Conservation (phyloP, 2,797 vertebrate genomes). For the Columba guinea region DNA sequence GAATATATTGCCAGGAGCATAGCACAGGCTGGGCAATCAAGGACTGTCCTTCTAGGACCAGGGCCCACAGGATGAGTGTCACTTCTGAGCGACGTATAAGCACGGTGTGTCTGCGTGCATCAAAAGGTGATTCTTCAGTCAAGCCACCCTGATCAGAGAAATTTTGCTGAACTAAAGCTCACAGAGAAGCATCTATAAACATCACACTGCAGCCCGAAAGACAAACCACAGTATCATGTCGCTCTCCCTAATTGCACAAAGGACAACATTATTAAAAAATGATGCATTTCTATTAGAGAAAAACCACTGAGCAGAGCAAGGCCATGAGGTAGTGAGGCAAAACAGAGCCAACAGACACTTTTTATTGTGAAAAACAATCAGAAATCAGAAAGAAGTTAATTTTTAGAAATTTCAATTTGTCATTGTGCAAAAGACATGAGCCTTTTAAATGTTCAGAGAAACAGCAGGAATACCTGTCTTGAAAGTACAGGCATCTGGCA, state of each 20-base stretch:
- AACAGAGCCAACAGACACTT: background rate
- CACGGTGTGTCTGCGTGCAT: background rate
- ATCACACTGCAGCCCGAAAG: background rate
- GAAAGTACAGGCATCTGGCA: background rate
- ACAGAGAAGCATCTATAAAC: background rate
- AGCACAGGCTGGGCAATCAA: background rate
- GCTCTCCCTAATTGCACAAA: background rate
- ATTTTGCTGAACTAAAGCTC: background rate
- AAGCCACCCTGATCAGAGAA: background rate
- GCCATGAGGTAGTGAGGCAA: background rate
- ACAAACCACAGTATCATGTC: background rate
- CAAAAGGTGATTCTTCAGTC: background rate
- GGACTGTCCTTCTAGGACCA: background rate
- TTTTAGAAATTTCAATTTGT: background rate
- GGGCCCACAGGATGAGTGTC: background rate
- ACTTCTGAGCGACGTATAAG: fast-evolving
- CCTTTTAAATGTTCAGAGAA: background rate
- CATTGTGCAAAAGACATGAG: background rate
- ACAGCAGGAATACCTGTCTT: background rate
- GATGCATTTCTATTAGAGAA: background rate
- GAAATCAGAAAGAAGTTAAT: background rate
- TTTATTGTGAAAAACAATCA: background rate
- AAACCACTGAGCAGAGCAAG: background rate
- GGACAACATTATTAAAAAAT: background rate
- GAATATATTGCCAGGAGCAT: background rate